Percentiles rank a stretch among this genome's conserved stretches.
Conservation (phyloP, 2,888 invertebrate genomes). For the Epinotia demarniana region DNA sequence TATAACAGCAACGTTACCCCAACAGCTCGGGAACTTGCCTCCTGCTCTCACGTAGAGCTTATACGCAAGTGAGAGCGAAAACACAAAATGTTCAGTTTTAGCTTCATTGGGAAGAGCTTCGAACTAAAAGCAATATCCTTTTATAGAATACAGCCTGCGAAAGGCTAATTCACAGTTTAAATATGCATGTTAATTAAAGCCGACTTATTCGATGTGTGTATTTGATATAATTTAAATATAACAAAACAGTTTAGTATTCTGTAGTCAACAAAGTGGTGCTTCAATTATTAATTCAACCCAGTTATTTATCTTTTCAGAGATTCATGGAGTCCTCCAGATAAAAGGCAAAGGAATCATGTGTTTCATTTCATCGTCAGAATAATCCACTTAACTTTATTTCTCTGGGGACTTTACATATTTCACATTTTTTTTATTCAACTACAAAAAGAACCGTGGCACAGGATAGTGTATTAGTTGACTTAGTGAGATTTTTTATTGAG, state of each 20-base stretch:
- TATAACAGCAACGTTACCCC: too few relatives aligned
- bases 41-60: too few relatives aligned
- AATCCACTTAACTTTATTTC: background rate
- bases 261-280: background rate
- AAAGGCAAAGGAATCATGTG: background rate
- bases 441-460: too few relatives aligned
- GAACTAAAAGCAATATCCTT: background rate
- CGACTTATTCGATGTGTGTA: too few relatives aligned
- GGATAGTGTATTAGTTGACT: too few relatives aligned
- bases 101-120: too few relatives aligned
- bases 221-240: too few relatives aligned
- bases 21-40: too few relatives aligned
- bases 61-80: too few relatives aligned
- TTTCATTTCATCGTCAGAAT: background rate
- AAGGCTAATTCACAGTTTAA: background rate
- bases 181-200: background rate
- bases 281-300: constrained; percentile 1
- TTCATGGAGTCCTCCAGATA: background rate
- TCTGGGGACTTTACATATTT: background rate
- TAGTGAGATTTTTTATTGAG: too few relatives aligned
- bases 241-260: background rate
- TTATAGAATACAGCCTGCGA: background rate
- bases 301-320: background rate
- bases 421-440: too few relatives aligned
- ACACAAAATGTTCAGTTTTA: too few relatives aligned